Evolutionary conservation across 2,113 vertebrate species (phyloP), one percentile per base, ranked within the genome.

Genomic region (Tenrec ecaudatus): DNA sequence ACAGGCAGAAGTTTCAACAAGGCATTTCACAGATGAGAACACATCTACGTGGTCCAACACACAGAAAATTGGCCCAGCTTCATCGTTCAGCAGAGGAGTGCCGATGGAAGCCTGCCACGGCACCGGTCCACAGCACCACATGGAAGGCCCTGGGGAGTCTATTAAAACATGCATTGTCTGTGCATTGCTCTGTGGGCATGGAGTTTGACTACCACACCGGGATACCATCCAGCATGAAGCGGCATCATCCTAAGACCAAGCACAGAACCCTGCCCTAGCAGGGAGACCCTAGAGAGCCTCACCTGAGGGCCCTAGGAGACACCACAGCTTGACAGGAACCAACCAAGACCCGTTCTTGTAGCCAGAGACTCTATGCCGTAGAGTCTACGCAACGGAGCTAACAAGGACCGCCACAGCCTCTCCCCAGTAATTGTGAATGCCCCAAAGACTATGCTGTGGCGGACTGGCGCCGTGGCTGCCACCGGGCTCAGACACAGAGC

Each of bases 351-450:
- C 1, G 2, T 2, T 17, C 19, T 36, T 9, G 4, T 17, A 47
- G 19, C 2, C 1, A 40, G 27, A 17, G 57, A 58, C 57, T 58
- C 60, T 8, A 62, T 22, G 60, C n/a, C n/a, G n/a, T n/a, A n/a
- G n/a, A n/a, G n/a, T n/a, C n/a, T n/a, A n/a, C n/a, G 60, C 19
- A 22, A 8, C 60, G 4, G 60, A 62, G 12, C 47, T 12, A 64
- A 64, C 62, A 64, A 25, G 22, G 23, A 64, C 62, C 8, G 5
- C 62, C 3, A 27, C 62, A 9, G 23, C 22, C 58, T 22, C 19
- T 62, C 31, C 33, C 14, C 25, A 4, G 0, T 0, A 47, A 0
- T 8, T 10, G 1, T 0, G 0, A 23, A 1, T 2, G 6, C 20
- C 85, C 57, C 86, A 31, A 27, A 2, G 60, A 22, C 4, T 0